Evolutionary conservation across 2,888 invertebrate genomes (phyloP).

Genomic region (Shargacucullia verbasci): DNA sequence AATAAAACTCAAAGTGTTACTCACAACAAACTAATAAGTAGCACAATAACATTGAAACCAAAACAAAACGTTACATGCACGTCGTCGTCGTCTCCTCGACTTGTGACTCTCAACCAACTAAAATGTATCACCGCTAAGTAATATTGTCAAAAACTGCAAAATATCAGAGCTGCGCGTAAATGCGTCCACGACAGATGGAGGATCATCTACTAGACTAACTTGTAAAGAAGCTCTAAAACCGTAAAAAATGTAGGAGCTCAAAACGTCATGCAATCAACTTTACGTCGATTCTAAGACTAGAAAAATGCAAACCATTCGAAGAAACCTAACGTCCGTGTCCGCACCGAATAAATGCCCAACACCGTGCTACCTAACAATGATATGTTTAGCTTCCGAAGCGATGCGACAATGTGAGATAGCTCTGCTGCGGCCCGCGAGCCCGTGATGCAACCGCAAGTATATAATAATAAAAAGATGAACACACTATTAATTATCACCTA

Average conservation of each 20-base stretch:
- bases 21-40: constrained; percentile 50
- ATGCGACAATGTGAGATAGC: constrained; percentile 57
- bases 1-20: constrained; percentile 51
- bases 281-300: constrained; percentile 83
- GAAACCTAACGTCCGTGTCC: constrained; percentile 65
- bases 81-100: constrained; percentile 51
- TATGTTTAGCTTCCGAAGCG: constrained; percentile 78
- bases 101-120: constrained; percentile 58
- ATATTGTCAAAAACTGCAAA: constrained; percentile 58
- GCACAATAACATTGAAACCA: constrained; percentile 51
- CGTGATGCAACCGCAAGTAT: constrained; percentile 59
- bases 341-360: constrained; percentile 68
- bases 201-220: constrained; percentile 45
- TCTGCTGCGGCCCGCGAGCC: constrained; percentile 57
- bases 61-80: constrained; percentile 58
- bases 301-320: constrained; percentile 86
- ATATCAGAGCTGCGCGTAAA: constrained; percentile 67
- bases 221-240: constrained; percentile 66
- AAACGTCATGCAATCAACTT: constrained; percentile 70
- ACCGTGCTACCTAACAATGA: constrained; percentile 70
- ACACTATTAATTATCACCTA: constrained; percentile 74
- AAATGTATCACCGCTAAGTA: constrained; percentile 57
- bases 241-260: constrained; percentile 67
- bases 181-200: constrained; percentile 65
- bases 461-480: constrained; percentile 69